A percentile compares a stretch with the other conserved stretches of the same genome.
These are phyloP conservation scores for Strix uralensis DNA, from an alignment of 2,113 vertebrate species.

Conservation along the genomic window DNA sequence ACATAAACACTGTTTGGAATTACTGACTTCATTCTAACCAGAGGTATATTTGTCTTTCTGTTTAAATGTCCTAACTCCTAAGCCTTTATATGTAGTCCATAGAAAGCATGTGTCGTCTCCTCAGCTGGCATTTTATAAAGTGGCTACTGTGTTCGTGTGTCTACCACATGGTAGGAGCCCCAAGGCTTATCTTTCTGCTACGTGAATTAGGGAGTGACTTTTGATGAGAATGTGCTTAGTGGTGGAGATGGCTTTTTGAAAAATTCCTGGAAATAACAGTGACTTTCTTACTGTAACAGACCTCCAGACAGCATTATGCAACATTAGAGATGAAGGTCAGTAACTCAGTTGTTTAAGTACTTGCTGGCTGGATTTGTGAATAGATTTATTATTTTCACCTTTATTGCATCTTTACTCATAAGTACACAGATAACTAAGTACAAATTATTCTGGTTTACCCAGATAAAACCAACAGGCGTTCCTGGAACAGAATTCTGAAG, in stretches of 20 bases:
- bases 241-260: not conserved
- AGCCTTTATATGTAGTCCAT: not conserved
- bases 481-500: not conserved
- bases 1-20: not conserved
- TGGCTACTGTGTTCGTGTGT: not conserved
- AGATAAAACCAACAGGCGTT: not conserved
- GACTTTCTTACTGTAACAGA: not conserved
- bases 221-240: not conserved
- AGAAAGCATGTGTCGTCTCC: not conserved
- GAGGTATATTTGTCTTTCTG: not conserved
- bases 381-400: not conserved
- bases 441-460: not conserved
- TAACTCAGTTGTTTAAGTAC: not conserved
- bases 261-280: not conserved
- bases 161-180: not conserved
- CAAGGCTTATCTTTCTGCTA: not conserved
- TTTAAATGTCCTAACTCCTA: not conserved
- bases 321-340: not conserved
- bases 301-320: not conserved
- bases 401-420: not conserved
- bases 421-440: not conserved
- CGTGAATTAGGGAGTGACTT: not conserved
- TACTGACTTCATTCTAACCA: not conserved
- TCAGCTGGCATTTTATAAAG: not conserved
- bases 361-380: not conserved